A percentile compares a stretch with the other conserved stretches of the same genome.
Conservation (phyloP, 2,797 vertebrate species). For the Pangasius larnaudii region DNA sequence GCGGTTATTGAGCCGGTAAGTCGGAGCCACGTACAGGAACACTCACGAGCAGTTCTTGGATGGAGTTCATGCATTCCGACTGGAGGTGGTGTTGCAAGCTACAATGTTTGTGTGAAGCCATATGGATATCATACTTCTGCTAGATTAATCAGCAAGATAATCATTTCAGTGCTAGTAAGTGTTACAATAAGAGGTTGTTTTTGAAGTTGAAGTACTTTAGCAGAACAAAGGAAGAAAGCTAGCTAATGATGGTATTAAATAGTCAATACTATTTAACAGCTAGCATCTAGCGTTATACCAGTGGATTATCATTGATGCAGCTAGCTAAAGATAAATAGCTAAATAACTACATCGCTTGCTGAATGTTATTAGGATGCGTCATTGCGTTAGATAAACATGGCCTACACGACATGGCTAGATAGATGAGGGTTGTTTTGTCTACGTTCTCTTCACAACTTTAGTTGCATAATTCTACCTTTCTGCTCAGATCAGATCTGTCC, state of each 20-base stretch:
- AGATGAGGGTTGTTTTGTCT: not conserved
- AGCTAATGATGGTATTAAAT: not conserved
- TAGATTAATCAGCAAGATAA: not conserved
- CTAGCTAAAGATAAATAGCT: not conserved
- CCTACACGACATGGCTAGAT: not conserved
- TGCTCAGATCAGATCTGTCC: not conserved
- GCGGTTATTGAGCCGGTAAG: slow-evolving; percentile 98
- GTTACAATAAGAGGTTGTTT: not conserved
- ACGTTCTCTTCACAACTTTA: not conserved
- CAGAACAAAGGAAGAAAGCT: not conserved
- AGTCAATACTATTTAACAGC: no score
- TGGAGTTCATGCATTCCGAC: not conserved
- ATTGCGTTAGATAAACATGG: not conserved
- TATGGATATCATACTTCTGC: not conserved
- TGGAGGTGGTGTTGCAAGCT: not conserved
- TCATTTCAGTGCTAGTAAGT: not conserved
- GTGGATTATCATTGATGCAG: not conserved
- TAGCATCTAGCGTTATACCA: not conserved
- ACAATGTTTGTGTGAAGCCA: not conserved
- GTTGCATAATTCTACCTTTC: not conserved
- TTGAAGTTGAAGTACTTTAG: not conserved
- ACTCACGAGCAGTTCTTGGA: not conserved
- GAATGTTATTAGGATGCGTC: not conserved
- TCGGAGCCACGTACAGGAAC: slow-evolving; percentile 13
- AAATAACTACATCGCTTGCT: not conserved